Base-by-base conservation (phyloP, 2,888 invertebrate genomes). In the Furcula furcula region DNA sequence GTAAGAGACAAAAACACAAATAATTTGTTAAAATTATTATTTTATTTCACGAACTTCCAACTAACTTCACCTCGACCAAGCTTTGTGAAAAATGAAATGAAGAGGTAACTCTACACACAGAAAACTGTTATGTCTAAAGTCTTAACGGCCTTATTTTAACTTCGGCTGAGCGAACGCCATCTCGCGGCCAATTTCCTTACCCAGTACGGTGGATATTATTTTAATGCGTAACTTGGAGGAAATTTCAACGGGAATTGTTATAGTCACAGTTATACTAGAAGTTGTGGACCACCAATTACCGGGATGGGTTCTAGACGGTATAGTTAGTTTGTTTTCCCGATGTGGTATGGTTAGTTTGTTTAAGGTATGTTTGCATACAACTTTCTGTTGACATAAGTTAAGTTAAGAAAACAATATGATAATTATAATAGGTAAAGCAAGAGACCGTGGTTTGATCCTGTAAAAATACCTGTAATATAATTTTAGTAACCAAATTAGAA, bases 121-220 rank as follows among this genome's bases (percentile, higher is more conserved):
- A 60, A 65, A 66, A 73, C 62, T 63, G 44, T 72, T 73, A 76
- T 63, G 62, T 56, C 40, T 51, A 40, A 65, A 76, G 68, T 69
- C 70, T 66, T 74, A 76, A 81, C 67, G 62, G 67, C 61, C 64
- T 72, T 69, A 76, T 68, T 72, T 73, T 56, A 83, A 81, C 73
- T 83, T 76, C 56, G 62, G 62, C 58, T 56, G 26, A 34, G 48
- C 49, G 40, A 60, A 40, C 66, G 66, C 76, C 77, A 81, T 78
- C 73, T 79, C 62, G 65, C 65, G 76, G 81, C 68, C 79, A 76
- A 79, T 83, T 79, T 74, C 68, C 74, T 64, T 65, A 76, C 67
- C 65, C 53, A 37, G 56, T 55, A 57, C 54, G 55, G 49, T 45
- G 62, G 69, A 66, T 72, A 75, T 74, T 72, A 78, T 71, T 79